Base-by-base conservation (phyloP, 2,888 invertebrate species). In the Scaptomyza caliginosa region DNA sequence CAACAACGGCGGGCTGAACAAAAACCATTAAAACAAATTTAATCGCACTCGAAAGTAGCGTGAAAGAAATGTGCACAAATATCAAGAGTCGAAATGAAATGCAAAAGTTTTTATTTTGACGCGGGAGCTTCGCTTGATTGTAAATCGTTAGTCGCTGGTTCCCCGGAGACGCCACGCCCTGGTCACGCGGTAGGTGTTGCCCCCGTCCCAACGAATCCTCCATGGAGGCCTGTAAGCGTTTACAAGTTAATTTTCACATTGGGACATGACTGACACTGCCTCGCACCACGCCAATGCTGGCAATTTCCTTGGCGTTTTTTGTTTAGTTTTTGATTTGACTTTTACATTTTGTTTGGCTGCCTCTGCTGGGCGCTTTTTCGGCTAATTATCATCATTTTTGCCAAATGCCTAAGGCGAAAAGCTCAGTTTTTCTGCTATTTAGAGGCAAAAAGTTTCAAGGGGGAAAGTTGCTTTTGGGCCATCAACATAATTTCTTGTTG, bases 11-110 rank as follows among this genome's bases (percentile, higher is more conserved):
- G 34, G 34, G 16, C 13, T 39, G 36, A 81, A 83, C 80, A 89
- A 89, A 89, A 89, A 85, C 90, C 90, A 90, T 90, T 90, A 90
- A 90, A 90, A 90, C 90, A 90, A 90, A 90, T 90, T 90, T 90
- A 90, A 90, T 90, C 89, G 88, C 88, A 89, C 90, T 90, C 86
- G 87, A 78, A 89, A 90, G 89, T 68, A 50, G 75, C 71, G 66
- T 45, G 38, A 62, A 73, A 70, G 74, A 83, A 81, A 78, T 82
- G 76, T 82, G 73, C 78, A 69, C 72, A 54, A 80, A 81, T 70
- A 84, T 79, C 79, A 70, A 76, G 82, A 84, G 77, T 73, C 84
- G 84, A 85, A 85, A 82, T 86, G 75, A 86, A 84, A 86, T 77
- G 79, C 77, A 74, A 85, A 84, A 86, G 83, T 83, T 84, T 82